Evolutionary conservation across 2,888 invertebrate species (phyloP).

Genomic region (Hydrotaea diabolus): DNA sequence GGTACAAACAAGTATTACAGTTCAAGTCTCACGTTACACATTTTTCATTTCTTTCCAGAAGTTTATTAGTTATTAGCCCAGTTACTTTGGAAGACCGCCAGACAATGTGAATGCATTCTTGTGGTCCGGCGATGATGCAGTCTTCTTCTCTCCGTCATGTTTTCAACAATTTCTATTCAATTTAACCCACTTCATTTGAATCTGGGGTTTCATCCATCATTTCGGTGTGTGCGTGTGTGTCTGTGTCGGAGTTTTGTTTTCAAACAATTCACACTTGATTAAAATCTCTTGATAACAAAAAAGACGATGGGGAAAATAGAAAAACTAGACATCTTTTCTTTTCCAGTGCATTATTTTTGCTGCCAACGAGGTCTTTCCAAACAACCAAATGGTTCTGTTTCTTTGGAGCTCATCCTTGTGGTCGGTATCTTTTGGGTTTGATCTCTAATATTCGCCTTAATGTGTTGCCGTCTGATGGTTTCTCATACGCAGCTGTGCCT

Average conservation of each 20-base stretch:
- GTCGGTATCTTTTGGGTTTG: slow-evolving; percentile 9
- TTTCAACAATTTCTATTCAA: slow-evolving; percentile 30
- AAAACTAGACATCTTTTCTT: slow-evolving; percentile 23
- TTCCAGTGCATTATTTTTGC: not conserved
- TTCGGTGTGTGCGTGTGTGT: not conserved
- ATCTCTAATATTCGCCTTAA: slow-evolving; percentile 58
- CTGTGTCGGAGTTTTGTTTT: slow-evolving; percentile 1
- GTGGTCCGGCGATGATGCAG: not conserved
- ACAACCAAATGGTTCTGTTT: too few species aligned
- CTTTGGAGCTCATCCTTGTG: not conserved
- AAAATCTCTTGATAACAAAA: slow-evolving; percentile 50
- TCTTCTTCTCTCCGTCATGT: slow-evolving; percentile 30
- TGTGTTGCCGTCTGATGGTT: not conserved
- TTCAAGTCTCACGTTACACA: slow-evolving; percentile 57
- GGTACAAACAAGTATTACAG: not conserved
- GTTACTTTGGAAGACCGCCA: not conserved
- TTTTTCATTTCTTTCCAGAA: slow-evolving; percentile 33
- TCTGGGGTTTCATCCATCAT: slow-evolving; percentile 8
- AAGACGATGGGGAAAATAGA: not conserved
- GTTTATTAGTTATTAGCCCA: not conserved
- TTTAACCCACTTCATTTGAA: slow-evolving; percentile 62
- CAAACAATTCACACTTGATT: slow-evolving; percentile 64
- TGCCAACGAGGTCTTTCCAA: not conserved
- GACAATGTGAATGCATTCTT: slow-evolving; percentile 22
- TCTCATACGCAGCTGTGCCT: slow-evolving; percentile 50